phyloP scores from a whole-genome alignment of 2,888 invertebrate genomes.

The Drosophila anceps region DNA sequence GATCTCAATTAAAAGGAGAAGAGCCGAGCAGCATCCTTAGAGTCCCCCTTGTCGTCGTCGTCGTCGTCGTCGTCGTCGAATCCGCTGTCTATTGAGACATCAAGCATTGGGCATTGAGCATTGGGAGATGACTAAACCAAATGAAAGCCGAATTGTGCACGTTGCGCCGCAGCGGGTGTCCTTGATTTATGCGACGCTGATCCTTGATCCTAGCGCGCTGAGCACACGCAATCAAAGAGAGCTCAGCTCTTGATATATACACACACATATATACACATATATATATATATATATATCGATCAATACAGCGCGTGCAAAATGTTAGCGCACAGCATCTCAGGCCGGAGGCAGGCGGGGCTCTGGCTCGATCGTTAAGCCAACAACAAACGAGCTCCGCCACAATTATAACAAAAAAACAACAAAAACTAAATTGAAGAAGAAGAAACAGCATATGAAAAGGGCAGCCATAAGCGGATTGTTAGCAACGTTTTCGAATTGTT shows the following conservation, averaged over 20 bases:
- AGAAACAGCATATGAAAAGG: constrained; percentile 11
- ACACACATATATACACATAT: no score
- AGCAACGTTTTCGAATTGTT: constrained; percentile 32
- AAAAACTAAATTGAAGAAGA: constrained; percentile 20
- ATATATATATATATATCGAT: constrained; percentile 34
- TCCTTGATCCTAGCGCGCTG: constrained; percentile 68
- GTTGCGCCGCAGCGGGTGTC: constrained; percentile 74
- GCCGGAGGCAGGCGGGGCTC: constrained; percentile 16
- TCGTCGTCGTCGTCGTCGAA: neutral
- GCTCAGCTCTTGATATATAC: neutral
- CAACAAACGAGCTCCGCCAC: constrained; percentile 52
- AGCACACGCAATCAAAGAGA: constrained; percentile 64
- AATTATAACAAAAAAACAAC: constrained; percentile 17
- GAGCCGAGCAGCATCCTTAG: constrained; percentile 1
- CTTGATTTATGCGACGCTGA: constrained; percentile 73
- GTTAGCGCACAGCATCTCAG: constrained; percentile 42
- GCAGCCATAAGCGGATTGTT: constrained; percentile 69
- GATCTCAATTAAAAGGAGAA: constrained; percentile 52
- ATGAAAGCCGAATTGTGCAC: constrained; percentile 70
- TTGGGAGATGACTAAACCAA: constrained; percentile 50
- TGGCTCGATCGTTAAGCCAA: constrained; percentile 51
- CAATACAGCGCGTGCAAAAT: constrained; percentile 72
- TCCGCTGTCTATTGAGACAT: constrained; percentile 27
- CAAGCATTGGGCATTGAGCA: constrained; percentile 28
- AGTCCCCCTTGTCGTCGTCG: neutral